These are phyloP conservation scores for Cavia aperea DNA, from an alignment of 2,113 vertebrate genomes.

Conservation along the genomic window DNA sequence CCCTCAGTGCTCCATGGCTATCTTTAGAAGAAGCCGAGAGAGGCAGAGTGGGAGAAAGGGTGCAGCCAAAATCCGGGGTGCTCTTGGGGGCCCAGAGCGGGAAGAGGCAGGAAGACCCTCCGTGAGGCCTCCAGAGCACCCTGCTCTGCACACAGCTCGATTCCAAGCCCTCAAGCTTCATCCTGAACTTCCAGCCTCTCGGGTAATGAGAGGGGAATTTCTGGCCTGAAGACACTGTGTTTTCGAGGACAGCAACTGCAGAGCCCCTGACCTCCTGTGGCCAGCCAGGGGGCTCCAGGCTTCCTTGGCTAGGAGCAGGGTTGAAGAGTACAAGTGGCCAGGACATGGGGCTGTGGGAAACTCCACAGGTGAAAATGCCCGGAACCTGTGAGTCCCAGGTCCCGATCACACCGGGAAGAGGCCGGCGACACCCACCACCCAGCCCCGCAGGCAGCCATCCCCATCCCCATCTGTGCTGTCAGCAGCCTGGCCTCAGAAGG, in stretches of 20 bases:
- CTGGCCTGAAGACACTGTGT: rapidly evolving
- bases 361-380: not conserved
- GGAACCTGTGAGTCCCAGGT: too few species aligned
- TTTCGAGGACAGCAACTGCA: rapidly evolving
- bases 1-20: not conserved
- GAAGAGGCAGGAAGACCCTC: not conserved
- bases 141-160: too few species aligned
- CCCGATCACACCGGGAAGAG: too few species aligned
- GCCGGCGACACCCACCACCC: not conserved
- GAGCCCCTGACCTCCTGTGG: not conserved
- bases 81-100: too few species aligned
- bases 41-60: not conserved
- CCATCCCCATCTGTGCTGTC: not conserved
- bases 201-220: not conserved
- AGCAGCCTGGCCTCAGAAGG: not conserved
- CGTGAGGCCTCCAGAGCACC: not conserved
- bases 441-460: not conserved
- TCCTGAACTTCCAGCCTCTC: not conserved
- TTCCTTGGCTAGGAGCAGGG: not conserved
- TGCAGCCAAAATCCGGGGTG: not conserved
- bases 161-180: not conserved
- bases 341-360: not conserved
- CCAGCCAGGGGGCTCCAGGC: not conserved
- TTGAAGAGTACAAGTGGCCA: not conserved
- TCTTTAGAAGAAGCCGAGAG: not conserved